Conservation (phyloP, 2,113 vertebrate genomes). For the Passerina amoena region DNA sequence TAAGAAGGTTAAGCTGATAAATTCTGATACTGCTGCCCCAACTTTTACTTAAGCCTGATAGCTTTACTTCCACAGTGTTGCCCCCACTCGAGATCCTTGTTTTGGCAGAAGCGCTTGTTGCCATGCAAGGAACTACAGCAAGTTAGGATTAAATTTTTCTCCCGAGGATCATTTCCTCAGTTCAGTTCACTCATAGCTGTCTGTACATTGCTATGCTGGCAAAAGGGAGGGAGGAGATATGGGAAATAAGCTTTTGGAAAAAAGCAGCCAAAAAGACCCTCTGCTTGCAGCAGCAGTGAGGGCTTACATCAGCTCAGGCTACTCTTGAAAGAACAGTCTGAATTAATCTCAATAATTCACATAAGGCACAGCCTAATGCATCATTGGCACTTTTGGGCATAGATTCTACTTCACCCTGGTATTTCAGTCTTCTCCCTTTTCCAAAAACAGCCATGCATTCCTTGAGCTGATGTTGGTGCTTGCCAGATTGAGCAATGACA, state of each 20-base stretch:
- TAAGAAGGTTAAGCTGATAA: not conserved
- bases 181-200: not conserved
- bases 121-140: not conserved
- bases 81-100: not conserved
- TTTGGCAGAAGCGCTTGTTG: not conserved
- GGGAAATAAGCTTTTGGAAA: not conserved
- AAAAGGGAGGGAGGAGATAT: not conserved
- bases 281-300: not conserved
- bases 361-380: not conserved
- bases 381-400: not conserved
- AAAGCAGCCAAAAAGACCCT: not conserved
- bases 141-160: not conserved
- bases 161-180: not conserved
- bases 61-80: accelerated
- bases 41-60: not conserved
- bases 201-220: not conserved
- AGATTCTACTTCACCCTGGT: not conserved
- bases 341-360: not conserved
- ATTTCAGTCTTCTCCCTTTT: not conserved
- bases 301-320: not conserved
- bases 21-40: not conserved
- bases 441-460: not conserved
- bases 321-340: not conserved
- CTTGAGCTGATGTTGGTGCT: not conserved
- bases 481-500: not conserved